Evolutionary conservation across 2,888 invertebrate genomes (phyloP), one percentile per base, ranked within the genome.

Genomic region (Apeira syringaria): DNA sequence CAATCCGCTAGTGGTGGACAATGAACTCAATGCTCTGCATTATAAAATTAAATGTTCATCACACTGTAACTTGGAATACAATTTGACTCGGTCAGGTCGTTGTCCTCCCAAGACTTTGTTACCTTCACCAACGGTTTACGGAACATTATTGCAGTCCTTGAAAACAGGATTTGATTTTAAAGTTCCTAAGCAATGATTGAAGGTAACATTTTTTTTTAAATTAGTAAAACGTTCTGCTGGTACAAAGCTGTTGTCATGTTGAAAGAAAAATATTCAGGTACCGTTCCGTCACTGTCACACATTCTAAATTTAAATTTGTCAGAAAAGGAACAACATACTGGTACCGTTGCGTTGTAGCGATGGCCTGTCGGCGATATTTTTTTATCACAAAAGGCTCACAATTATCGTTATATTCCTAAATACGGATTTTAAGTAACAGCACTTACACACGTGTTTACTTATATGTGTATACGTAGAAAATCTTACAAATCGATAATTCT

Each of bases 31-130:
- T 70, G 65, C 65, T 73, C 71, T 72, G 74, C 73, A 74, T 80
- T 82, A 74, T 80, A 80, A 83, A 80, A 79, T 77, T 78, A 76
- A 78, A 77, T 73, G 71, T 75, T 68, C 69, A 68, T 77, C 74
- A 72, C 70, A 73, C 64, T 68, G 70, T 76, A 74, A 78, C 74
- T 74, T 76, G 74, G 79, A 74, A 69, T 80, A 79, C 74, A 74
- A 77, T 83, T 81, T 78, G 82, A 84, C 70, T 71, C 76, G 75
- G 67, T 61, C 77, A 77, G 87, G 87, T 87, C 87, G 82, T 75
- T 77, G 87, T 82, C 84, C 87, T 80, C 76, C 65, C 66, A 68
- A 74, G 73, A 74, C 73, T 78, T 77, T 77, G 83, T 71, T 83
- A 74, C 76, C 81, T 82, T 82, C 80, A 78, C 79, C 80, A 81